phyloP scores from a whole-genome alignment of 64 coral and sea anemone genomes.

The Porites australiensis region DNA sequence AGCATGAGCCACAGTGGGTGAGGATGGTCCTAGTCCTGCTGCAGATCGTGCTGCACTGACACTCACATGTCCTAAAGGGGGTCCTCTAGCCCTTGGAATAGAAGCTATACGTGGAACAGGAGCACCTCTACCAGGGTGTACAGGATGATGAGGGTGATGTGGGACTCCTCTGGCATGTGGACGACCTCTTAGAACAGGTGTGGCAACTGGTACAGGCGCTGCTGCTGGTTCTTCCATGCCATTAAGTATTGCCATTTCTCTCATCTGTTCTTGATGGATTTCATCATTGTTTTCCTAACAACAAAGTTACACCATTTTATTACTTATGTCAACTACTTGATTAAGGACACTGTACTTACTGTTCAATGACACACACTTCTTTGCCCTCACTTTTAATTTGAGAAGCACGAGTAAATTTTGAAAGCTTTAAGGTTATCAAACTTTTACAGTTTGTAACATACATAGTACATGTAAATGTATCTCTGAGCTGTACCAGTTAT shows the following conservation, averaged over 20 bases:
- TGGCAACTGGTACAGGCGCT: conserved; percentile 47
- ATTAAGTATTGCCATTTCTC: conserved; percentile 98
- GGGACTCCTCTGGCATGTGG: conserved; percentile 59
- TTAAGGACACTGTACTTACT: no score
- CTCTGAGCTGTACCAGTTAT: no score
- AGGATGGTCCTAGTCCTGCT: conserved; percentile 80
- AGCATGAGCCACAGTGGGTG: conserved; percentile 88
- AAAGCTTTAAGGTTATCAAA: no score
- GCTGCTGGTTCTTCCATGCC: conserved; percentile 73
- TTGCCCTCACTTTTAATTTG: no score
- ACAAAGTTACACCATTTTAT: no score
- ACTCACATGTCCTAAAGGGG: conserved; percentile 53
- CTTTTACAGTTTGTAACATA: no score
- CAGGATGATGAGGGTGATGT: conserved; percentile 54
- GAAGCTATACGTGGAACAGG: conserved; percentile 64
- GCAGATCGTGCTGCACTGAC: conserved; percentile 80
- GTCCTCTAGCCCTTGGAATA: conserved; percentile 68
- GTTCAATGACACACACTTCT: no score
- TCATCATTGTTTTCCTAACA: conserved; percentile 93
- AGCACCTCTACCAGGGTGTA: conserved; percentile 68
- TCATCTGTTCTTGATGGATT: conserved; percentile 98
- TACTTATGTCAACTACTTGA: background rate
- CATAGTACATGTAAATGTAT: no score
- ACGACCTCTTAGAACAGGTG: conserved; percentile 50
- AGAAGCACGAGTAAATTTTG: no score